Evolutionary conservation across 2,888 invertebrate species (phyloP), one percentile per base, ranked within the genome.

Genomic region (Cecidostiba fungosa): DNA sequence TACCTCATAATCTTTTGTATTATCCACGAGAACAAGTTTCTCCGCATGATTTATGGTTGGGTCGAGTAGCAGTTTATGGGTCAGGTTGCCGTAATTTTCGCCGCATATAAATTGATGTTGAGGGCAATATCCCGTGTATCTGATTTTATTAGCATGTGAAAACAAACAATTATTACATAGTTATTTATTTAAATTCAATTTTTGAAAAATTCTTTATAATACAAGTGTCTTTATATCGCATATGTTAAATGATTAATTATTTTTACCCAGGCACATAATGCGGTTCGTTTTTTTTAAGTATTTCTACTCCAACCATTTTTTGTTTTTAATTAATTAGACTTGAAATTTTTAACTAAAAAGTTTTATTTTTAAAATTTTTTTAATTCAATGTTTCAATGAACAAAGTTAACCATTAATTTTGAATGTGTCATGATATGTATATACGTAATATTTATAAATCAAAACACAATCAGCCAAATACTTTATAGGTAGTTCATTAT

Each of bases 51-150:
- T 95, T 47, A 96, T 95, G 79, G 95, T 95, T 0, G 97, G 97
- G 92, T 97, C 97, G 89, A 96, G 92, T 0, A 97, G 94, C 77
- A 97, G 94, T 93, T 96, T 96, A 92, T 91, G 90, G 0, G 97
- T 96, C 70, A 96, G 95, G 6, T 95, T 95, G 80, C 96, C 97
- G 93, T 96, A 97, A 0, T 96, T 96, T 93, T 97, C 96, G 2
- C 97, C 97, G 87, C 96, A 95, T 32, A 96, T 95, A 91, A 95
- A 97, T 85, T 95, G 96, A 93, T 96, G 96, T 90, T 96, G 96
- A 0, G 97, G 96, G 90, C 96, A 96, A 90, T 96, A 96, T 62
- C 97, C 97, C 96, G 92, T 97, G 97, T 85, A 97, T 97, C 90
- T 66, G n/a, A n/a, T n/a, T n/a, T n/a, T n/a, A n/a, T n/a, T n/a